A percentile compares a stretch with the other conserved stretches of the same genome.
phyloP scores from a whole-genome alignment of 1,140 invertebrate species.

The Samia ricini region DNA sequence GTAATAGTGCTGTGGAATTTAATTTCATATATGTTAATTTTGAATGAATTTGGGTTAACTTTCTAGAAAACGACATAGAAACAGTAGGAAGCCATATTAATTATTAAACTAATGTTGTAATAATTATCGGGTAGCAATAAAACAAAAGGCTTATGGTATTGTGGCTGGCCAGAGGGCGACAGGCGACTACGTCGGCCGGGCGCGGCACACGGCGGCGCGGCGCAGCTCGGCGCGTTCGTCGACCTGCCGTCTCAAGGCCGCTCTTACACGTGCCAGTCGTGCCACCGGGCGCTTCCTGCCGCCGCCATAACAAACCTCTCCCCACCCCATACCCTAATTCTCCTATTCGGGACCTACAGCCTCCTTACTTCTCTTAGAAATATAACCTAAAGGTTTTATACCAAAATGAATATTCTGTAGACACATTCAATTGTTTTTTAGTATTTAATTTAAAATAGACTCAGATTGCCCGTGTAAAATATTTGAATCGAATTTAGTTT shows the following conservation, averaged over 20 bases:
- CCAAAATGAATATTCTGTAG: conserved; percentile 10
- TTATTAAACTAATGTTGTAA: conserved; percentile 2
- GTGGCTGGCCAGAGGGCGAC: conserved; percentile 36
- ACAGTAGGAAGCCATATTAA: background rate
- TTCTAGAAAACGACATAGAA: background rate
- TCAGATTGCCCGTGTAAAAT: too few species aligned
- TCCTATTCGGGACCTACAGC: conserved; percentile 18
- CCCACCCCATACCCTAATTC: conserved; percentile 35
- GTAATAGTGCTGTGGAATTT: conserved; percentile 25
- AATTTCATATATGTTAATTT: conserved; percentile 18
- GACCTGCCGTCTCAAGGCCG: conserved; percentile 74
- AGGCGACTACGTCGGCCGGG: conserved; percentile 40
- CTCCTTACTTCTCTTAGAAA: conserved; percentile 15
- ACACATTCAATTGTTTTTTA: background rate
- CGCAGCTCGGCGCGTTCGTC: conserved; percentile 59
- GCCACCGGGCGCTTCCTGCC: conserved; percentile 69
- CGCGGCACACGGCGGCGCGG: conserved; percentile 42
- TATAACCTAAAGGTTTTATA: too few species aligned
- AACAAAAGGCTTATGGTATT: conserved; percentile 47
- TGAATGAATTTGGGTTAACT: background rate
- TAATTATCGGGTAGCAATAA: conserved; percentile 19
- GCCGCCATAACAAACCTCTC: conserved; percentile 72
- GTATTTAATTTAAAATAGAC: too few species aligned
- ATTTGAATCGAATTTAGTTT: too few species aligned
- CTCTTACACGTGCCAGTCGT: conserved; percentile 71